Conservation (phyloP, 2,113 vertebrate genomes). For the Chunga burmeisteri region DNA sequence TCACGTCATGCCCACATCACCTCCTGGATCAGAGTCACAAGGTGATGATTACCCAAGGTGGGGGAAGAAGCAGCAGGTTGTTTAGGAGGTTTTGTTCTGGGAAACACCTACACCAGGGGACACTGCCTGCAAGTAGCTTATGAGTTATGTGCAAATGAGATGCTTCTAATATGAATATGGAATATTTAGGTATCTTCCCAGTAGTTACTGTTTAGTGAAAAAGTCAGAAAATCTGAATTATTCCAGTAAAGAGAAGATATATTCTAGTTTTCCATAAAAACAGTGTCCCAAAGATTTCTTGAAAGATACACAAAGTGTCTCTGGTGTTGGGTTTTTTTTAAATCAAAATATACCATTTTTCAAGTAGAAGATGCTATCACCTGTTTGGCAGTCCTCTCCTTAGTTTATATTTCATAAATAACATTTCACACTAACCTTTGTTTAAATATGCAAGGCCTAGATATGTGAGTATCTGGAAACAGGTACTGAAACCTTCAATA, state of each 20-base stretch:
- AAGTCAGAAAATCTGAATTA: not conserved
- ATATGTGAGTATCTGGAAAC: not conserved
- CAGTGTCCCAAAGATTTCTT: not conserved
- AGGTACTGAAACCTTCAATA: not conserved
- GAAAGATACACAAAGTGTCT: not conserved
- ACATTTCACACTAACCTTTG: not conserved
- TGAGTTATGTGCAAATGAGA: not conserved
- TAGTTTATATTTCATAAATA: not conserved
- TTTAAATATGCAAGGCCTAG: not conserved
- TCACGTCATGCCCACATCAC: rapidly evolving
- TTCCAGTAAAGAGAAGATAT: not conserved
- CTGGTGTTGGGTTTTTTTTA: not conserved
- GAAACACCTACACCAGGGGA: not conserved
- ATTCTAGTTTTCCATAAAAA: not conserved
- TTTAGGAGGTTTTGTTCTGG: not conserved
- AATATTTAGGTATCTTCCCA: not conserved
- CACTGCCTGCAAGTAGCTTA: not conserved
- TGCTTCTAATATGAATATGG: not conserved
- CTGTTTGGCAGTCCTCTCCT: not conserved
- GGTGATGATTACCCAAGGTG: not conserved
- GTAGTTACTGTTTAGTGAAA: not conserved
- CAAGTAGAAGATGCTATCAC: not conserved
- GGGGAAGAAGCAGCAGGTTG: not conserved
- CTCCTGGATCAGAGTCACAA: not conserved
- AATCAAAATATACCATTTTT: not conserved